Evolutionary conservation across 2,888 invertebrate genomes (phyloP).

Genomic region (Acrocera orbiculus): DNA sequence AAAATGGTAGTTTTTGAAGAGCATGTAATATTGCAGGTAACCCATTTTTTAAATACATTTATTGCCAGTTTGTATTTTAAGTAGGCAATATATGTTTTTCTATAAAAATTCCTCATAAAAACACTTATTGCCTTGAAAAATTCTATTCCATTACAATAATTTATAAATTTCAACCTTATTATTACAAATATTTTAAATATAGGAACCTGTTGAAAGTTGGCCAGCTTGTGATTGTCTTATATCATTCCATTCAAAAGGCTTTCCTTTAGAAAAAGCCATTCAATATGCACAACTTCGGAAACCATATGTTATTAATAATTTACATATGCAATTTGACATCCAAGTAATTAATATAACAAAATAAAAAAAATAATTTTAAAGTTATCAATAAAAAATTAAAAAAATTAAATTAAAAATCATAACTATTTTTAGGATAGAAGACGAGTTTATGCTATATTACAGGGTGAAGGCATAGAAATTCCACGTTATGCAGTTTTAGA

Average conservation of each 20-base stretch:
- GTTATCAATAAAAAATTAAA: constrained; percentile 3
- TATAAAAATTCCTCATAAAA: too few relatives aligned
- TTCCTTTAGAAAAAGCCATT: constrained; percentile 95
- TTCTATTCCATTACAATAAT: too few relatives aligned
- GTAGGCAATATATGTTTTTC: too few relatives aligned
- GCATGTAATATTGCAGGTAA: constrained; percentile 81
- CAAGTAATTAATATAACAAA: constrained; percentile 40
- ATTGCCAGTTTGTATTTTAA: too few relatives aligned
- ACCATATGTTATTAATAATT: constrained; percentile 95
- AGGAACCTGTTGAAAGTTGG: constrained; percentile 96
- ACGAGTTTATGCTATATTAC: constrained; percentile 86
- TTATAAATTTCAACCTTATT: background rate
- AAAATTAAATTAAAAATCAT: too few relatives aligned
- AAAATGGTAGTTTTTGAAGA: constrained; percentile 91
- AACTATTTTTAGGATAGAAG: constrained; percentile 52
- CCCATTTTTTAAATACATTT: background rate
- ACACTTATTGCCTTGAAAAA: too few relatives aligned
- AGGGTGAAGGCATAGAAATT: constrained; percentile 89
- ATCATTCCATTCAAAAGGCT: constrained; percentile 96
- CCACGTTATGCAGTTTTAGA: constrained; percentile 95
- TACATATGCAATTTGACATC: constrained; percentile 96
- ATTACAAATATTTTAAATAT: constrained; percentile 16
- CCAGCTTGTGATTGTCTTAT: constrained; percentile 94
- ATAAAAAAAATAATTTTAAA: constrained; percentile 3
- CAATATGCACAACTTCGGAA: constrained; percentile 84